phyloP scores from a whole-genome alignment of 2,888 invertebrate genomes.

The Gibbula magus region DNA sequence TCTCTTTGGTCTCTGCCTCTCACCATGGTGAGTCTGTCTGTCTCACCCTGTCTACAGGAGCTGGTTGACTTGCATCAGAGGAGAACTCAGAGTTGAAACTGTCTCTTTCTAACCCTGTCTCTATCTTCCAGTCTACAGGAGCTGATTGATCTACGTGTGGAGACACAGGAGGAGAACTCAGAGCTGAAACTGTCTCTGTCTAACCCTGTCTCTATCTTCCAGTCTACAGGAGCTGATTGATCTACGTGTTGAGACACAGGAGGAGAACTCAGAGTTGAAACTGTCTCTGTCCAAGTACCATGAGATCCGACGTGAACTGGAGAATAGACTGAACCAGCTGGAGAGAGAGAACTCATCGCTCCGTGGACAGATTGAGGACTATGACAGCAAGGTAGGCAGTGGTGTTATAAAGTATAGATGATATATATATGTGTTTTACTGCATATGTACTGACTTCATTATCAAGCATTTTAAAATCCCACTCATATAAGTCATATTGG shows the following conservation, averaged over 20 bases:
- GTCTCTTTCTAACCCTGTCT: neutral
- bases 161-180: constrained; percentile 59
- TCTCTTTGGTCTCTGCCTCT: constrained; percentile 48
- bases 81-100: constrained; percentile 64
- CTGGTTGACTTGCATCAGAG: constrained; percentile 47
- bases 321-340: constrained; percentile 47
- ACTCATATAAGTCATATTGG: too few species aligned
- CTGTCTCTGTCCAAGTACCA: constrained; percentile 77
- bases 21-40: constrained; percentile 10
- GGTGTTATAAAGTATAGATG: too few species aligned
- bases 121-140: constrained; percentile 53
- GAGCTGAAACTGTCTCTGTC: constrained; percentile 51
- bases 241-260: constrained; percentile 46
- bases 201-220: neutral
- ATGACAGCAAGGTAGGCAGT: constrained; percentile 44
- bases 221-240: constrained; percentile 58
- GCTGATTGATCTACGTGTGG: constrained; percentile 48
- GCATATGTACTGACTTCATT: too few species aligned
- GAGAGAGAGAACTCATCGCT: constrained; percentile 50
- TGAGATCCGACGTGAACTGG: constrained; percentile 76
- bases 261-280: constrained; percentile 65
- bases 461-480: too few species aligned
- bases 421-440: too few species aligned
- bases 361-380: constrained; percentile 43
- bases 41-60: constrained; percentile 42